phyloP scores from a whole-genome alignment of 2,888 invertebrate genomes.

The Parasteatoda lunata region DNA sequence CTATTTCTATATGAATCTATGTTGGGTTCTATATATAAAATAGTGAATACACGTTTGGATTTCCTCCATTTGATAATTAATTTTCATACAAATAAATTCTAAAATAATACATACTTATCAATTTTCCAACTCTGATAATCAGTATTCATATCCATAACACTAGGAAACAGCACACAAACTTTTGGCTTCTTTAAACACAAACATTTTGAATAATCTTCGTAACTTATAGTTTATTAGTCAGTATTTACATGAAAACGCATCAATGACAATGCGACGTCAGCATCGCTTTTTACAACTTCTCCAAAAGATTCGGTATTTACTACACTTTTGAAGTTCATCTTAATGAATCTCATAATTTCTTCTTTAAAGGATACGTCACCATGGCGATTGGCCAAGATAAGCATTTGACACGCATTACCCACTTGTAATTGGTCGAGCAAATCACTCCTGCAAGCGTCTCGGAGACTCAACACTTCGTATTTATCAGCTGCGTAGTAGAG shows the following conservation, averaged over 20 bases:
- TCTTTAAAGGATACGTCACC: neutral
- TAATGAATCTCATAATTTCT: neutral
- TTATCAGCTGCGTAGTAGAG: constrained; percentile 24
- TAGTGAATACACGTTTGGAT: too few species aligned
- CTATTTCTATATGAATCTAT: too few species aligned
- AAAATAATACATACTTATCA: too few species aligned
- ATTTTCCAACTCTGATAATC: too few species aligned
- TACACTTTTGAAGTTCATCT: neutral
- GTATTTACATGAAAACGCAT: neutral
- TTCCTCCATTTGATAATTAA: too few species aligned
- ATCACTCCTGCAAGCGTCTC: neutral
- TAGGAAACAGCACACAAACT: too few species aligned
- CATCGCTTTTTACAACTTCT: neutral
- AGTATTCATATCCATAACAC: too few species aligned
- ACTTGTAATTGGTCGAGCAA: neutral
- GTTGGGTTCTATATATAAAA: too few species aligned
- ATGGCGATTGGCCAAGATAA: neutral
- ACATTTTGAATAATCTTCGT: too few species aligned
- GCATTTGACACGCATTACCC: neutral
- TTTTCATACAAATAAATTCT: too few species aligned
- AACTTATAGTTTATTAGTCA: too few species aligned
- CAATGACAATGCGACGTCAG: neutral
- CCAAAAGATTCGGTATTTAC: neutral
- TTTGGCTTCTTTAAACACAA: too few species aligned
- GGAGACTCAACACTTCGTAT: constrained; percentile 2